Evolutionary conservation across 2,113 vertebrate genomes (phyloP).

Genomic region (Seriola quinqueradiata): DNA sequence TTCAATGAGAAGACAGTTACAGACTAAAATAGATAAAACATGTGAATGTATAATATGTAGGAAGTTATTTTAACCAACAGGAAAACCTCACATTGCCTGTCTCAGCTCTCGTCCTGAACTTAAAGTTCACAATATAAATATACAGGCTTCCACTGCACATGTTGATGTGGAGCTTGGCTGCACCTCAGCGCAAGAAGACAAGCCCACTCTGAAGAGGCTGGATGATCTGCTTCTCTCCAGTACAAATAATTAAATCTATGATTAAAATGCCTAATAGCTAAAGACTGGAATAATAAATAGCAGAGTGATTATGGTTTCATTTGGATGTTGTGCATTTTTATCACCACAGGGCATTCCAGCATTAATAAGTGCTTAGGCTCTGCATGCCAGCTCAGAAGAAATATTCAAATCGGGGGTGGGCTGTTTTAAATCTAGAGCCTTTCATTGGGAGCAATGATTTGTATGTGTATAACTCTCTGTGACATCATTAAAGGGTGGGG

Average conservation of each 20-base stretch:
- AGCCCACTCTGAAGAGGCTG: slow-evolving; percentile 14
- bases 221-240: slow-evolving; percentile 24
- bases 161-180: background rate
- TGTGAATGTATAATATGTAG: background rate
- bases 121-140: background rate
- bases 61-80: background rate
- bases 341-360: slow-evolving; percentile 40
- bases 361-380: slow-evolving; percentile 41
- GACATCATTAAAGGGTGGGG: slow-evolving; percentile 27
- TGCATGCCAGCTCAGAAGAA: slow-evolving; percentile 22
- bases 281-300: slow-evolving; percentile 65
- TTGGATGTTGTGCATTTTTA: slow-evolving; percentile 54
- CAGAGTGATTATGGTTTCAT: slow-evolving; percentile 55
- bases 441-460: slow-evolving; percentile 36
- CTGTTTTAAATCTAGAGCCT: slow-evolving; percentile 51
- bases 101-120: background rate
- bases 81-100: background rate
- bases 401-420: slow-evolving; percentile 15
- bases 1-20: too few species aligned
- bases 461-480: slow-evolving; percentile 28
- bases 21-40: slow-evolving; percentile 7
- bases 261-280: slow-evolving; percentile 61
- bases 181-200: background rate
- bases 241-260: slow-evolving; percentile 63
- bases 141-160: background rate